Percentiles rank a stretch among this genome's conserved stretches.
These are phyloP conservation scores for Panopea generosa DNA, from an alignment of 2,888 invertebrate species.

Conservation along the genomic window DNA sequence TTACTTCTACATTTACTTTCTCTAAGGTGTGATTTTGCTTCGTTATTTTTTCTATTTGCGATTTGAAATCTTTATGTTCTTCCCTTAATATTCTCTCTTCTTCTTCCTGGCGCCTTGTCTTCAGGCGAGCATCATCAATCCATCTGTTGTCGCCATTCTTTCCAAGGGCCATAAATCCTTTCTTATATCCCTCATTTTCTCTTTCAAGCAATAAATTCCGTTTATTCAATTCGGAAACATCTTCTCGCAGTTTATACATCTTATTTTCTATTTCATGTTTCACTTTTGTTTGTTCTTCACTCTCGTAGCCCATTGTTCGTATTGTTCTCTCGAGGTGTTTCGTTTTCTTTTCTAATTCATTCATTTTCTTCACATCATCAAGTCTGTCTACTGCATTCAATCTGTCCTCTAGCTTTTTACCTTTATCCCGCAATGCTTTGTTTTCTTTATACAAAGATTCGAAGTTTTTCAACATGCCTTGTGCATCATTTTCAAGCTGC, in stretches of 20 bases:
- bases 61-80: slow-evolving; percentile 45
- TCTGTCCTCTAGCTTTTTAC: slow-evolving; percentile 50
- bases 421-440: slow-evolving; percentile 56
- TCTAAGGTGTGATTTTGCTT: slow-evolving; percentile 48
- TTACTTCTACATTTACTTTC: slow-evolving; percentile 51
- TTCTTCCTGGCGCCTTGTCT: slow-evolving; percentile 57
- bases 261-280: slow-evolving; percentile 55
- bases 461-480: slow-evolving; percentile 58
- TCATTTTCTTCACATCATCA: slow-evolving; percentile 57
- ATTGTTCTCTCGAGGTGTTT: slow-evolving; percentile 52
- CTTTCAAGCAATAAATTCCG: slow-evolving; percentile 42
- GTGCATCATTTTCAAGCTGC: slow-evolving; percentile 54
- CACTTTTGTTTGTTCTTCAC: slow-evolving; percentile 44
- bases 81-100: slow-evolving; percentile 49
- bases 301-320: slow-evolving; percentile 58
- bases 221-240: slow-evolving; percentile 53
- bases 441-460: slow-evolving; percentile 60
- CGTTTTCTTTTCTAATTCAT: slow-evolving; percentile 55
- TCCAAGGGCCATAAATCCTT: slow-evolving; percentile 61
- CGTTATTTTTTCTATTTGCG: slow-evolving; percentile 28
- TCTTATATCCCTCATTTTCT: slow-evolving; percentile 58
- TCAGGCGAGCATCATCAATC: slow-evolving; percentile 51
- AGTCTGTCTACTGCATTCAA: slow-evolving; percentile 57
- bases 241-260: slow-evolving; percentile 48
- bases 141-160: slow-evolving; percentile 44